These are phyloP conservation scores for Pristiophorus japonicus DNA, from an alignment of 2,113 vertebrate species.

Conservation along the genomic window DNA sequence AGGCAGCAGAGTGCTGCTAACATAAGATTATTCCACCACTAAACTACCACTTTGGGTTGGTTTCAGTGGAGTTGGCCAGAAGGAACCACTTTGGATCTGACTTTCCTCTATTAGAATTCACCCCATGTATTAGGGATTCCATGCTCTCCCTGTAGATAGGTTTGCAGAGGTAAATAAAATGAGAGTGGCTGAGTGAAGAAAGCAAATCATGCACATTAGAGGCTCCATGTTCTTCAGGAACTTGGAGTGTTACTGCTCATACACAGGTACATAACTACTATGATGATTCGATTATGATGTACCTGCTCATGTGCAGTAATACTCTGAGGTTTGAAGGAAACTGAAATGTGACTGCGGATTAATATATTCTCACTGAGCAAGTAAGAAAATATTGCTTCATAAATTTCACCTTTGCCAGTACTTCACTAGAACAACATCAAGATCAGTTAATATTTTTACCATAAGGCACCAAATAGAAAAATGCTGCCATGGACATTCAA, in stretches of 20 bases:
- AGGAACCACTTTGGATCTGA: neutral
- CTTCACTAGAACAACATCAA: too few relatives aligned
- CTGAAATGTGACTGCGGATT: neutral
- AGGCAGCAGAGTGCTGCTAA: too few relatives aligned
- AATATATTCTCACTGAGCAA: neutral
- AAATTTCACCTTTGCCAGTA: too few relatives aligned
- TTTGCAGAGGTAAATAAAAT: neutral
- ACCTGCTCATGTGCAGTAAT: neutral
- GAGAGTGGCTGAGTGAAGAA: neutral
- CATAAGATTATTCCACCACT: neutral
- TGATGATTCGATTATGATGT: neutral
- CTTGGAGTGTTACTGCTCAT: neutral
- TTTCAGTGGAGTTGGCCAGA: neutral
- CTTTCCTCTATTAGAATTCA: neutral
- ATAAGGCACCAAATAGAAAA: too few relatives aligned
- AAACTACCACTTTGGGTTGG: neutral
- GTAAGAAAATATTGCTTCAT: too few relatives aligned
- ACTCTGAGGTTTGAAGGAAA: neutral
- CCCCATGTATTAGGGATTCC: neutral
- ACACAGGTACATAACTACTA: neutral
- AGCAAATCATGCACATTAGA: neutral
- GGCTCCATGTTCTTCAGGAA: neutral
- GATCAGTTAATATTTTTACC: too few relatives aligned
- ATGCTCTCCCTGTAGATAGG: neutral
- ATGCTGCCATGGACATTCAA: too few relatives aligned